Percentiles rank a stretch among this genome's conserved stretches.
Evolutionary conservation across 1,140 invertebrate genomes (phyloP).

Genomic region (Eufriesea mexicana): DNA sequence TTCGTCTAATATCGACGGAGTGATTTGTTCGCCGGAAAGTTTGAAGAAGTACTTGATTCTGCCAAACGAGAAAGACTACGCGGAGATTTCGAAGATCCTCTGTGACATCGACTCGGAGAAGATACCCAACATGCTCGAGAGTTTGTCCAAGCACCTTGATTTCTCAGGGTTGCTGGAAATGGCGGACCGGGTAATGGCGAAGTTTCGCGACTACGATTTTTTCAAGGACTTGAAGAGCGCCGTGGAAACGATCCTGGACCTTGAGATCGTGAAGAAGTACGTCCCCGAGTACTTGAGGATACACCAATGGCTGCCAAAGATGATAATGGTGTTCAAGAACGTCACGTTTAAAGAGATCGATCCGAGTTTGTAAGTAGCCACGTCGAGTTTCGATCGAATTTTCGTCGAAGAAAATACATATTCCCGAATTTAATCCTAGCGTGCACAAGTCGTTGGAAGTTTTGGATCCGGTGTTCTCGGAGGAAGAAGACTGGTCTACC

Average conservation of each 20-base stretch:
- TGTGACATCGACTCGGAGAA: slow-evolving; percentile 73
- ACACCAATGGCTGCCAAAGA: slow-evolving; percentile 72
- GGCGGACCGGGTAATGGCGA: slow-evolving; percentile 74
- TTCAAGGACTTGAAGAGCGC: slow-evolving; percentile 72
- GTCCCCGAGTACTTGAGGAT: slow-evolving; percentile 80
- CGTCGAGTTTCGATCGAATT: neutral
- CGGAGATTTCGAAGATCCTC: slow-evolving; percentile 69
- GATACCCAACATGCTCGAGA: slow-evolving; percentile 74
- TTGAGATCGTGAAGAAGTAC: slow-evolving; percentile 80
- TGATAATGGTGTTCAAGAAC: slow-evolving; percentile 71
- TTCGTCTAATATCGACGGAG: slow-evolving; percentile 73
- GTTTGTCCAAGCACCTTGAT: slow-evolving; percentile 74
- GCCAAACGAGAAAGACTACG: slow-evolving; percentile 68
- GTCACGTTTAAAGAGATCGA: slow-evolving; percentile 75
- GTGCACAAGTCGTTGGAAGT: slow-evolving; percentile 69
- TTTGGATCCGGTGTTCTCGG: slow-evolving; percentile 70
- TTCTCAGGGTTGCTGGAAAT: slow-evolving; percentile 73
- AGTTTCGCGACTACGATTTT: slow-evolving; percentile 76
- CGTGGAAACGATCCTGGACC: slow-evolving; percentile 78
- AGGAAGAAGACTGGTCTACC: slow-evolving; percentile 66
- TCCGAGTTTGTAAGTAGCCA: slow-evolving; percentile 69
- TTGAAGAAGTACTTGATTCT: slow-evolving; percentile 74
- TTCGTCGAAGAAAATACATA: neutral
- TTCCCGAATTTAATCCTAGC: slow-evolving; percentile 54
- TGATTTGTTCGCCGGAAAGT: slow-evolving; percentile 74